Percentiles rank a stretch among this genome's conserved stretches.
Conservation (phyloP, 2,113 vertebrate genomes). For the Phalacrocorax carbo region DNA sequence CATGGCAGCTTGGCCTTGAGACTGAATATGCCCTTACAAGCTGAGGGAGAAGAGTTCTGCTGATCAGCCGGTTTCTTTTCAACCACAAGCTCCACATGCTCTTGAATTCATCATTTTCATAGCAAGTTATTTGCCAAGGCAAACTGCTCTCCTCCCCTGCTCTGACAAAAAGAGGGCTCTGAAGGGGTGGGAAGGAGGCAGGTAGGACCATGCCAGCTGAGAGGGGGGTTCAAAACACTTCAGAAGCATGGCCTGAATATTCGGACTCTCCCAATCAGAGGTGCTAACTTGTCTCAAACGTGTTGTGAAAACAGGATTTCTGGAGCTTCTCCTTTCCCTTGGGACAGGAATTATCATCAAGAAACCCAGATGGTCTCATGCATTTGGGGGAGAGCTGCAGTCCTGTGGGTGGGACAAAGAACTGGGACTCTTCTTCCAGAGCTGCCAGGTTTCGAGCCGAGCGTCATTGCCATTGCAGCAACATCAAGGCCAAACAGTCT, state of each 20-base stretch:
- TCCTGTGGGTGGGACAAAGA: neutral
- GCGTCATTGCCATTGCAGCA: neutral
- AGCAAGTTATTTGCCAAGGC: neutral
- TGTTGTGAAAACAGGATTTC: neutral
- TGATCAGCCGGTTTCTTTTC: conserved; percentile 14
- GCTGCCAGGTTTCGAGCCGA: neutral
- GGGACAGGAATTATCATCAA: neutral
- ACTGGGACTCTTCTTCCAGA: neutral
- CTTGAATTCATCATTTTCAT: neutral
- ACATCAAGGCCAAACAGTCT: neutral
- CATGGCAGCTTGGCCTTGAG: conserved; percentile 44
- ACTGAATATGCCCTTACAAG: conserved; percentile 52
- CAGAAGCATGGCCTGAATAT: accelerated
- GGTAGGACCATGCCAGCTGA: neutral
- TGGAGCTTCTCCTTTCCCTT: neutral
- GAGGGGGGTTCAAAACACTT: neutral
- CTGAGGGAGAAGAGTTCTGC: conserved; percentile 24
- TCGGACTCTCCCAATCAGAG: neutral
- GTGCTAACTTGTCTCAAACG: neutral
- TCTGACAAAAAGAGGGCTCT: neutral
- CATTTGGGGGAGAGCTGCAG: neutral
- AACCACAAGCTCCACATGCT: conserved; percentile 14
- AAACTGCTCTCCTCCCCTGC: neutral
- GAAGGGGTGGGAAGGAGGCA: neutral
- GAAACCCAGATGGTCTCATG: neutral